These are phyloP conservation scores for Pristionchus japonicus DNA, from an alignment of 2,888 invertebrate species.

Conservation along the genomic window DNA sequence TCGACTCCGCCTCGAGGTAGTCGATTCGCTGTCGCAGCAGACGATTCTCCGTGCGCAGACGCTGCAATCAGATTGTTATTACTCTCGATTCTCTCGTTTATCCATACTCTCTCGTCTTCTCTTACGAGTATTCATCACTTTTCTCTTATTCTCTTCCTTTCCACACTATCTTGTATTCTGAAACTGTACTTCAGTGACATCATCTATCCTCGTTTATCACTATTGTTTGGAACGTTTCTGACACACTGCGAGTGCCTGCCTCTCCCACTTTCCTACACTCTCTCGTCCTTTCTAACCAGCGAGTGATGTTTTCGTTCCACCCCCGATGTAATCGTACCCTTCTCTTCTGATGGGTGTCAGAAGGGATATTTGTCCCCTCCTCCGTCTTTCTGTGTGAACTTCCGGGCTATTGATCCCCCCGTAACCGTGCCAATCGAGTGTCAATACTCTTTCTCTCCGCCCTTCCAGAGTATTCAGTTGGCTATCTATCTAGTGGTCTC, in stretches of 20 bases:
- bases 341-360: not conserved
- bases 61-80: slow-evolving; percentile 66
- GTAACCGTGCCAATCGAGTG: not conserved
- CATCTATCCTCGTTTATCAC: not conserved
- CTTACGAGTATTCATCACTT: too few species aligned
- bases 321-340: slow-evolving; percentile 13
- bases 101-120: too few species aligned
- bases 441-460: not conserved
- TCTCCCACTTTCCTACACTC: not conserved
- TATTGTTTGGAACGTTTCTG: not conserved
- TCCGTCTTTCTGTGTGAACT: not conserved
- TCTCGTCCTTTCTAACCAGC: not conserved
- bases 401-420: not conserved
- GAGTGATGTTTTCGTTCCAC: not conserved
- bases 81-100: not conserved
- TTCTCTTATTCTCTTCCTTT: not conserved
- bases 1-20: slow-evolving; percentile 89
- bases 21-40: slow-evolving; percentile 94
- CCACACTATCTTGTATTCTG: not conserved
- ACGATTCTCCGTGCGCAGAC: slow-evolving; percentile 89
- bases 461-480: not conserved
- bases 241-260: too few species aligned
- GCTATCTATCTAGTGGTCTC: not conserved
- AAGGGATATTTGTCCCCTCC: slow-evolving; percentile 28
- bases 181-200: too few species aligned